Evolutionary conservation across 1,140 invertebrate species (phyloP).

Genomic region (Camponotus pennsylvanicus): DNA sequence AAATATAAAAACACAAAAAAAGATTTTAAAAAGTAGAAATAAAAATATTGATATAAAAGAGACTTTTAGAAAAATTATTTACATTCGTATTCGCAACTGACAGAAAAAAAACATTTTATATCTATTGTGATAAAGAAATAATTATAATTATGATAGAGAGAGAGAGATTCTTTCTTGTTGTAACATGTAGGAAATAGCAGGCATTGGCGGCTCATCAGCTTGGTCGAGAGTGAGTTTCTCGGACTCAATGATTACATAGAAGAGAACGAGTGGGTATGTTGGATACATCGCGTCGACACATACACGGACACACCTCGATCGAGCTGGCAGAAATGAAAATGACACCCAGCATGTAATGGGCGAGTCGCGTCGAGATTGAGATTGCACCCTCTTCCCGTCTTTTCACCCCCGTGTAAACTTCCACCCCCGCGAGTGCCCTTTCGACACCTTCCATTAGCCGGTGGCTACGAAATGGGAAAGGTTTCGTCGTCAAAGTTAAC

Average conservation of each 20-base stretch:
- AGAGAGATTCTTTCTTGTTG: not conserved
- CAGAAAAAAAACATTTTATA: not conserved
- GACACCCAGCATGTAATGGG: slow-evolving; percentile 66
- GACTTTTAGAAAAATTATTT: not conserved
- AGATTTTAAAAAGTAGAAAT: not conserved
- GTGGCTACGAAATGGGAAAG: slow-evolving; percentile 68
- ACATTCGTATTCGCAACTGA: not conserved
- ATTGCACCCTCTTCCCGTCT: slow-evolving; percentile 58
- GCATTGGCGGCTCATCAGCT: not conserved
- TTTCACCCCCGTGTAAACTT: slow-evolving; percentile 71
- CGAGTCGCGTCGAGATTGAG: slow-evolving; percentile 69
- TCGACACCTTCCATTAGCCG: slow-evolving; percentile 79
- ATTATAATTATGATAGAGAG: not conserved
- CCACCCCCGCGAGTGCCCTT: slow-evolving; percentile 69
- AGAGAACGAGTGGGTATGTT: not conserved
- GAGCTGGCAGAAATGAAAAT: slow-evolving; percentile 71
- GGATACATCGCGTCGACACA: slow-evolving; percentile 46
- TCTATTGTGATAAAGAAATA: not conserved
- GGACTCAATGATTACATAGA: slow-evolving; percentile 43
- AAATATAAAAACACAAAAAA: not conserved
- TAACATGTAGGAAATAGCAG: not conserved
- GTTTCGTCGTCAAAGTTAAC: slow-evolving; percentile 71
- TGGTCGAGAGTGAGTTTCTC: slow-evolving; percentile 8
- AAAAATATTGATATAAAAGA: not conserved
- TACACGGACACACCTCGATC: slow-evolving; percentile 43